phyloP scores from a whole-genome alignment of 2,888 invertebrate genomes.

The Pyrgus malvae region DNA sequence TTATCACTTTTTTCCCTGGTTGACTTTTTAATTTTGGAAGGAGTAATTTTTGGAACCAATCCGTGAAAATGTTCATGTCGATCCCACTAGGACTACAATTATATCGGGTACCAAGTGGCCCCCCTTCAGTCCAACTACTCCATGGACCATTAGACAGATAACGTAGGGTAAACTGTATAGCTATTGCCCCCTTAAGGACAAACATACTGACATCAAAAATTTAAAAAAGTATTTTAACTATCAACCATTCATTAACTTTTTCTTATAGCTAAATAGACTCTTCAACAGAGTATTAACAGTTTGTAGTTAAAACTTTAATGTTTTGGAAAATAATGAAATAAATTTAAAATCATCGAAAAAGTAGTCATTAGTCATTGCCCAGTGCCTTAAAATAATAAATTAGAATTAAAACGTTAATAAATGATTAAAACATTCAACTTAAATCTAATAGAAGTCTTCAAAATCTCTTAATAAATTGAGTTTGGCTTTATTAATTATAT shows the following conservation, averaged over 20 bases:
- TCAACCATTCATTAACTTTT: background rate
- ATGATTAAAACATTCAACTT: too few relatives aligned
- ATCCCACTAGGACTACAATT: slow-evolving; percentile 50
- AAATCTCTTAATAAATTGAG: too few relatives aligned
- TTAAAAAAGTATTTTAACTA: too few relatives aligned
- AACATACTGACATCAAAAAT: too few relatives aligned
- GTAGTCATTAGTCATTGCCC: slow-evolving; percentile 22
- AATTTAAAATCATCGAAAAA: slow-evolving; percentile 15
- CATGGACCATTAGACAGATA: slow-evolving; percentile 49
- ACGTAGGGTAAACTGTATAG: too few relatives aligned
- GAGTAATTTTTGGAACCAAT: slow-evolving; percentile 40
- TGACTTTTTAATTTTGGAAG: slow-evolving; percentile 35
- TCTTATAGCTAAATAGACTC: slow-evolving; percentile 14
- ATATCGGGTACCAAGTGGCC: slow-evolving; percentile 49
- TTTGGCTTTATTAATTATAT: too few relatives aligned
- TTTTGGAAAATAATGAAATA: slow-evolving; percentile 18
- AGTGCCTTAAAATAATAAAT: slow-evolving; percentile 12
- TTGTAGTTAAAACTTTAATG: slow-evolving; percentile 14
- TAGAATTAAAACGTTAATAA: background rate
- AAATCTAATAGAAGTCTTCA: too few relatives aligned
- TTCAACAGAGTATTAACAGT: slow-evolving; percentile 1
- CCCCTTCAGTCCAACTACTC: slow-evolving; percentile 50
- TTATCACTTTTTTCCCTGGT: slow-evolving; percentile 41
- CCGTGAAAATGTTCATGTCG: slow-evolving; percentile 43
- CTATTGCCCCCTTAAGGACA: too few relatives aligned